Evolutionary conservation across 92 coral and sea anemone genomes (phyloP).

Genomic region (Porites evermanni): DNA sequence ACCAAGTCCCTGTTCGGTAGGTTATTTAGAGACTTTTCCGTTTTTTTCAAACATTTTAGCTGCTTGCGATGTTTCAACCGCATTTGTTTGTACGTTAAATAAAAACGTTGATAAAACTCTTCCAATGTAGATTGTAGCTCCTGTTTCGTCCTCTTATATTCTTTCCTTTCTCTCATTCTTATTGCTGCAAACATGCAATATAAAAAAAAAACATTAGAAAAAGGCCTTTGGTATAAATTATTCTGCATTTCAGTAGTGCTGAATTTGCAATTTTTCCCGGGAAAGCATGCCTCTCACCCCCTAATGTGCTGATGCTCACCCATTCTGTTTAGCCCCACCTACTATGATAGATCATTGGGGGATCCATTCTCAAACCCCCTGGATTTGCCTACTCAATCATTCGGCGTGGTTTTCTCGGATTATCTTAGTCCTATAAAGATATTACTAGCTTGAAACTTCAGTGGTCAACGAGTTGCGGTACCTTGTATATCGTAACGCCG

Average conservation of each 20-base stretch:
- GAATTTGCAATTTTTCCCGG: too few relatives aligned
- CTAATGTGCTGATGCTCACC: too few relatives aligned
- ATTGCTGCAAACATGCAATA: neutral
- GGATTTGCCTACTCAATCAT: too few relatives aligned
- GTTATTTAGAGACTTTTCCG: neutral
- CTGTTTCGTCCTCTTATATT: conserved; percentile 22
- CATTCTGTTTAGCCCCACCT: too few relatives aligned
- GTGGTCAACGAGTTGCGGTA: neutral
- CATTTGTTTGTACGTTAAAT: conserved; percentile 32
- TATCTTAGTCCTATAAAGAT: too few relatives aligned
- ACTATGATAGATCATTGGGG: too few relatives aligned
- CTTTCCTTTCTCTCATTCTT: conserved; percentile 7
- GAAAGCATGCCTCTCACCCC: too few relatives aligned
- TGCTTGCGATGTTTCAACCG: conserved; percentile 55
- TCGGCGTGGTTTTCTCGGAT: too few relatives aligned
- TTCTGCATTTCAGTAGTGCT: too few relatives aligned
- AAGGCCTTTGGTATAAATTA: too few relatives aligned
- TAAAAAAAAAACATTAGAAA: neutral
- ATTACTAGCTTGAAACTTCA: too few relatives aligned
- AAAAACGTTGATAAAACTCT: conserved; percentile 55
- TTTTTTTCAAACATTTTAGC: conserved; percentile 19
- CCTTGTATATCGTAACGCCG: conserved; percentile 35
- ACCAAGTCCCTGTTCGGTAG: conserved; percentile 18
- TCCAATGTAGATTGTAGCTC: conserved; percentile 57
- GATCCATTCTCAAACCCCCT: too few relatives aligned